Conservation (phyloP, 2,797 vertebrate genomes). For the Sibirionetta formosa region DNA sequence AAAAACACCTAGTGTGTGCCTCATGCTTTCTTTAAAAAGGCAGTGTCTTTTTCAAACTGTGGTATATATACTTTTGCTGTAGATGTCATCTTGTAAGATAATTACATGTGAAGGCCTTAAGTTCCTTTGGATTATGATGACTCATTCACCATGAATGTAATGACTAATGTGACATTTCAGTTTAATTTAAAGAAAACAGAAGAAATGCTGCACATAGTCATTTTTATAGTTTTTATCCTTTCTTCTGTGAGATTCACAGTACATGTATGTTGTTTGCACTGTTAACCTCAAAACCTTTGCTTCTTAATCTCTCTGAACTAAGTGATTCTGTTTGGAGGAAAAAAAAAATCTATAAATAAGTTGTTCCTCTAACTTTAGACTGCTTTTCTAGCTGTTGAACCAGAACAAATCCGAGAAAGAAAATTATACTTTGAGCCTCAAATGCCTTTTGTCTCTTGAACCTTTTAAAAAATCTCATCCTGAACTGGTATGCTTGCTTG, state of each 20-base stretch:
- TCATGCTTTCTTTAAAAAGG: background rate
- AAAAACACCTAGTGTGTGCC: background rate
- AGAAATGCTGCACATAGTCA: background rate
- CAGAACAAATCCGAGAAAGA: background rate
- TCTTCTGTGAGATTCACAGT: background rate
- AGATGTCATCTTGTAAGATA: background rate
- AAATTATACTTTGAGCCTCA: background rate
- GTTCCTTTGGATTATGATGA: slow-evolving; percentile 28
- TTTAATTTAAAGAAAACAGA: slow-evolving; percentile 37
- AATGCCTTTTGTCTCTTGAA: background rate
- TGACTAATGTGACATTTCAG: slow-evolving; percentile 44
- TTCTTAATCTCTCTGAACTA: background rate
- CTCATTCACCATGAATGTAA: background rate
- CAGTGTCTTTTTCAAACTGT: background rate
- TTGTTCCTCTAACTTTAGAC: background rate
- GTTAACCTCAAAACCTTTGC: background rate
- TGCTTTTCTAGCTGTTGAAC: background rate
- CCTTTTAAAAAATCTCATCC: background rate
- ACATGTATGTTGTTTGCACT: background rate
- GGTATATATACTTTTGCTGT: background rate
- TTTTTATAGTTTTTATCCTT: background rate
- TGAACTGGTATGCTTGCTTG: background rate
- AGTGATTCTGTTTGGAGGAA: background rate
- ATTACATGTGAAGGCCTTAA: background rate
- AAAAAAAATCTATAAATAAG: background rate